Evolutionary conservation across 1,140 invertebrate species (phyloP).

Genomic region (Epicauta chinensis): DNA sequence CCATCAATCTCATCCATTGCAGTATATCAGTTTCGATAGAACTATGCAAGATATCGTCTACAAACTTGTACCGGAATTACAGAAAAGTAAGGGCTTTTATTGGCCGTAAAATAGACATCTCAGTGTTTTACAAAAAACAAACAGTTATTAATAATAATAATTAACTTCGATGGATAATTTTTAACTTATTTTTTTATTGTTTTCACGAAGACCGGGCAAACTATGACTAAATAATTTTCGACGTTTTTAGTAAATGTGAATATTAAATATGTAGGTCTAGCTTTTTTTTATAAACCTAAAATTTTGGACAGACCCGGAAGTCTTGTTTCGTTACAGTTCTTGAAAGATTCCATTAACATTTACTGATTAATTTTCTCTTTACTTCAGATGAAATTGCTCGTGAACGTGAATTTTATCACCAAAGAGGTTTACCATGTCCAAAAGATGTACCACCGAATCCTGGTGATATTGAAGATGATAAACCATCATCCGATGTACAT

Average conservation of each 20-base stretch:
- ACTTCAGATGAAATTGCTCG: slow-evolving; percentile 76
- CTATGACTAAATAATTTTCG: too few relatives aligned
- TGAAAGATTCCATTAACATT: too few relatives aligned
- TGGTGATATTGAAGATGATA: slow-evolving; percentile 57
- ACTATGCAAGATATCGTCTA: slow-evolving; percentile 99
- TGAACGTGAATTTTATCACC: slow-evolving; percentile 81
- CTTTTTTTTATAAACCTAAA: too few relatives aligned
- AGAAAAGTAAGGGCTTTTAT: slow-evolving; percentile 68
- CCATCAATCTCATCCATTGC: slow-evolving; percentile 93
- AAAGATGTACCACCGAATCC: slow-evolving; percentile 73
- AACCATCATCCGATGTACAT: slow-evolving; percentile 58
- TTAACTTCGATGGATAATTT: background rate
- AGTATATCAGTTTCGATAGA: slow-evolving; percentile 95
- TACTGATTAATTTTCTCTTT: background rate
- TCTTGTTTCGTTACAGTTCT: too few relatives aligned
- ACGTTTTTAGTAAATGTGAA: too few relatives aligned
- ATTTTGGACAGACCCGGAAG: too few relatives aligned
- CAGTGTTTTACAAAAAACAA: too few relatives aligned
- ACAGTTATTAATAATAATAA: too few relatives aligned
- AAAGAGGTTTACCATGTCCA: slow-evolving; percentile 76
- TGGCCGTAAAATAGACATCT: background rate
- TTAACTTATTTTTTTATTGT: too few relatives aligned
- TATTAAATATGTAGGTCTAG: too few relatives aligned
- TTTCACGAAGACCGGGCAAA: too few relatives aligned
- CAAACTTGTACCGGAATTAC: slow-evolving; percentile 88